Evolutionary conservation across 2,113 vertebrate genomes (phyloP).

Genomic region (Motacilla alba): DNA sequence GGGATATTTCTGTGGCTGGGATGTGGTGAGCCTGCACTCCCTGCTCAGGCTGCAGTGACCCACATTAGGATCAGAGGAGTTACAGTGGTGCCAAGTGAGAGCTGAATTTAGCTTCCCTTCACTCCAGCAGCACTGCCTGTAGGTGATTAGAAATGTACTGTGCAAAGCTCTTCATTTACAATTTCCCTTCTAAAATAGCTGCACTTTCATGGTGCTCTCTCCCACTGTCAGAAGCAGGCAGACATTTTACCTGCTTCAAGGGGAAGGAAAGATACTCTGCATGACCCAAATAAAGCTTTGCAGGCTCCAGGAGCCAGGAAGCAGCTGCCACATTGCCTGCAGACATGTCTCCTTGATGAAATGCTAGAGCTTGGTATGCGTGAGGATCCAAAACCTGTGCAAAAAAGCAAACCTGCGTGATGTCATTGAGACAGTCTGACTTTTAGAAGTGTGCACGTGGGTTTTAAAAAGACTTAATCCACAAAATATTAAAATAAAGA

Average conservation of each 20-base stretch:
- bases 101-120: not conserved
- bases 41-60: not conserved
- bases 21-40: not conserved
- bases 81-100: not conserved
- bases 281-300: constrained; percentile 41
- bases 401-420: not conserved
- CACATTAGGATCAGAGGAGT: not conserved
- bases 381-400: constrained; percentile 16
- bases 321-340: constrained; percentile 49
- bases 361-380: not conserved
- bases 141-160: not conserved
- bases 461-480: not conserved
- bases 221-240: not conserved
- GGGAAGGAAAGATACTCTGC: not conserved
- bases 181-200: not conserved
- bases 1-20: not conserved
- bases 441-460: not conserved
- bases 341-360: constrained; percentile 13
- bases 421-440: not conserved
- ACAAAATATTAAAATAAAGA: not conserved
- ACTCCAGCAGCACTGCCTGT: not conserved
- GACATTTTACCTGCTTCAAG: constrained; percentile 44
- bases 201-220: not conserved
- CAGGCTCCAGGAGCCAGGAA: constrained; percentile 6
- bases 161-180: not conserved